Evolutionary conservation across 2,888 invertebrate species (phyloP).

Genomic region (Phaonia tiefii): DNA sequence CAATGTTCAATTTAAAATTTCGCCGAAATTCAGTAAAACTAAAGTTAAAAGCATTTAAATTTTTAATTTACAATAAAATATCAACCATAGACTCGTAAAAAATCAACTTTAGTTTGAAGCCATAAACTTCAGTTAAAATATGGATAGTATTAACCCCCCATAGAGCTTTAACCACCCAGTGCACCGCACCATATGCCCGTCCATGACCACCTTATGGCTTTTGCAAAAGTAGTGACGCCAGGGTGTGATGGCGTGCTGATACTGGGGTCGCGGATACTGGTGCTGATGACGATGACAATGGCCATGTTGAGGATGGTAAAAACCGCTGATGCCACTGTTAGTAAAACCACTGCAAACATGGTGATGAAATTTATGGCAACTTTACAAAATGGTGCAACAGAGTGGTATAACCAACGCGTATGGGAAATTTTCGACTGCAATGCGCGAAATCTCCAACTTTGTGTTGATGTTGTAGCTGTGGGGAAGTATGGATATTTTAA

Average conservation of each 20-base stretch:
- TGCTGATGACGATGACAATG: conserved; percentile 16
- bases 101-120: conserved; percentile 42
- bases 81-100: conserved; percentile 30
- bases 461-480: conserved; percentile 34
- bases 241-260: conserved; percentile 45
- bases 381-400: conserved; percentile 71
- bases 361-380: conserved; percentile 76
- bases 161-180: conserved; percentile 34
- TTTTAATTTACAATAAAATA: conserved; percentile 29
- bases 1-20: too few species aligned
- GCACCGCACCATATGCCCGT: not conserved
- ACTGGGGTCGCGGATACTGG: not conserved
- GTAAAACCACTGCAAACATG: conserved; percentile 67
- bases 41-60: conserved; percentile 7
- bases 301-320: conserved; percentile 46
- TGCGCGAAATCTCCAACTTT: conserved; percentile 60
- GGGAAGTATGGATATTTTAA: conserved; percentile 16
- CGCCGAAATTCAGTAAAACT: too few species aligned
- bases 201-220: not conserved
- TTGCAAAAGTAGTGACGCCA: conserved; percentile 3
- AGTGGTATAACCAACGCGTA: conserved; percentile 42
- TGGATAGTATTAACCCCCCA: conserved; percentile 57
- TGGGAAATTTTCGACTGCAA: conserved; percentile 61
- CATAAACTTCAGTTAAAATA: conserved; percentile 59
- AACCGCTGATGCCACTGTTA: conserved; percentile 64